A percentile compares a stretch with the other conserved stretches of the same genome.
Conservation (phyloP, 2,113 vertebrate genomes). For the Nycticorax nycticorax region DNA sequence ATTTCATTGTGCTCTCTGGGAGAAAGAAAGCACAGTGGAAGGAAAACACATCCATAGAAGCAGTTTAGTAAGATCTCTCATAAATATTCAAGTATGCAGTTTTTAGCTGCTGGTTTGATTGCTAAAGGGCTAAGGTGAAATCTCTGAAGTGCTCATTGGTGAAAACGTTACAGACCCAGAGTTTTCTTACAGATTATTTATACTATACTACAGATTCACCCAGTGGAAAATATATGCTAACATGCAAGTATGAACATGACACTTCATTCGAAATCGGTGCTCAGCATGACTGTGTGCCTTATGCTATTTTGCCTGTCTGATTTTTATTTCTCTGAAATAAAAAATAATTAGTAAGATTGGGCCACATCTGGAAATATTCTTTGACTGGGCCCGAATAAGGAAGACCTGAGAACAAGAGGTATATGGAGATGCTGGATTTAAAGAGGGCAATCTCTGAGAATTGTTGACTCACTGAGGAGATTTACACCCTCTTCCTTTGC, state of each 20-base stretch:
- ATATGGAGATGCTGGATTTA: not conserved
- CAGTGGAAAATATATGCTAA: not conserved
- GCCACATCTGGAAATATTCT: not conserved
- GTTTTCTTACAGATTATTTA: not conserved
- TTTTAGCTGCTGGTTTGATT: slow-evolving; percentile 65
- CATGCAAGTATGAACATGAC: not conserved
- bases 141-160: slow-evolving; percentile 3
- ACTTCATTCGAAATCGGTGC: not conserved
- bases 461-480: not conserved
- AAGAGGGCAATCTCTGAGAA: not conserved
- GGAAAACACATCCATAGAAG: slow-evolving; percentile 47
- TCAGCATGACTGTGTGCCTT: not conserved
- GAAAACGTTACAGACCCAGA: slow-evolving; percentile 3
- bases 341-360: not conserved
- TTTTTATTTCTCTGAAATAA: not conserved
- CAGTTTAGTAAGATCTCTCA: slow-evolving; percentile 57
- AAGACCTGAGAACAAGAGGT: not conserved
- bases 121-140: slow-evolving; percentile 25
- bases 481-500: not conserved
- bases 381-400: not conserved
- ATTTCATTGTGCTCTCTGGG: slow-evolving; percentile 50
- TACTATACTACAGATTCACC: not conserved
- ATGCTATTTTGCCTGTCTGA: not conserved
- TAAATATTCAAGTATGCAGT: slow-evolving; percentile 61
- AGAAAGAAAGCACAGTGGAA: slow-evolving; percentile 38